Percentiles rank a stretch among this genome's conserved stretches.
Evolutionary conservation across 2,797 vertebrate species (phyloP).

Genomic region (Molothrus ater): DNA sequence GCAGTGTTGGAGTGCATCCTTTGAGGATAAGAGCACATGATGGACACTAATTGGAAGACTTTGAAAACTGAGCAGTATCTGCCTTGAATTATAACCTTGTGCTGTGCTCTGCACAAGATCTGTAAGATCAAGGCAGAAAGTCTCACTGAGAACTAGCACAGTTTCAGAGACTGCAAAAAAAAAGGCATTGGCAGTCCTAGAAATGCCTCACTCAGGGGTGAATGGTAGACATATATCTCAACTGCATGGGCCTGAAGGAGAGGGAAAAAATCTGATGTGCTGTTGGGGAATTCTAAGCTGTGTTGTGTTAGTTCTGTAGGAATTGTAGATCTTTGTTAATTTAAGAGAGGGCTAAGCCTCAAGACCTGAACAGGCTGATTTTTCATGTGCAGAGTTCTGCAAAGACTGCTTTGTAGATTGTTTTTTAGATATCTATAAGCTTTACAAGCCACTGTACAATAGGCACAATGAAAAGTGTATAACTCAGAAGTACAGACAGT

Average conservation of each 20-base stretch:
- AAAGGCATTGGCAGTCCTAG: background rate
- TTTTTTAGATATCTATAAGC: background rate
- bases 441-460: background rate
- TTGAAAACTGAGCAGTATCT: background rate
- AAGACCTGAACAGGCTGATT: background rate
- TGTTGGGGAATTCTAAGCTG: background rate
- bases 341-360: background rate
- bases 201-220: background rate
- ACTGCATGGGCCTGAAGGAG: background rate
- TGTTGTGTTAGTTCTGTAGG: background rate
- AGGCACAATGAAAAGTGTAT: background rate
- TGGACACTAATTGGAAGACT: slow-evolving; percentile 41
- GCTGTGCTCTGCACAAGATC: background rate
- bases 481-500: background rate
- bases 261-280: background rate
- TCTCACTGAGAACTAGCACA: background rate
- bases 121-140: background rate
- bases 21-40: slow-evolving; percentile 8
- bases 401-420: background rate
- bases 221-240: background rate
- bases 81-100: slow-evolving; percentile 17
- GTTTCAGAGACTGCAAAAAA: background rate
- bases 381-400: background rate
- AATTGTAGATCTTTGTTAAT: background rate
- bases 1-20: background rate